phyloP scores from a whole-genome alignment of 2,113 vertebrate genomes.

The Nesogale talazaci region DNA sequence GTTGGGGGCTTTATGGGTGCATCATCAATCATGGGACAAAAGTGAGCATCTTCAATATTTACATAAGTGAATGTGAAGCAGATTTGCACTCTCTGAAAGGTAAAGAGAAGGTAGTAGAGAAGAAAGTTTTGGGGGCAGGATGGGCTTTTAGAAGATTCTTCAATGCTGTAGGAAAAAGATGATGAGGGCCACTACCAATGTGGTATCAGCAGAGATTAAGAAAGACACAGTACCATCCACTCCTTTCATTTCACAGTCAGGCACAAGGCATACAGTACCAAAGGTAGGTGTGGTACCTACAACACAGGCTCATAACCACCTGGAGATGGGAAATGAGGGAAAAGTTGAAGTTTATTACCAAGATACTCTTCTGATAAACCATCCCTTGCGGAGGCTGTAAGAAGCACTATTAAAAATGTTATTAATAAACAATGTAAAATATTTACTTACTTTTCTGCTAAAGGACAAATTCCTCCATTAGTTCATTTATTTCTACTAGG shows the following conservation, averaged over 20 bases:
- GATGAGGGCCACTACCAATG: too few relatives aligned
- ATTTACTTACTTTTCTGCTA: not conserved
- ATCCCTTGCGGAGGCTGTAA: rapidly evolving
- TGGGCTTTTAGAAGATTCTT: not conserved
- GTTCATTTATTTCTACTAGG: not conserved
- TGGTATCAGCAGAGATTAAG: too few relatives aligned
- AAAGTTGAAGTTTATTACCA: not conserved
- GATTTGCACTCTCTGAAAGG: not conserved
- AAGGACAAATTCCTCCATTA: not conserved
- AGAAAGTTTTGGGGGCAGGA: not conserved
- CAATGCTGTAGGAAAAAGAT: not conserved
- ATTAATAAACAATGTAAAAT: not conserved
- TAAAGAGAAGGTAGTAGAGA: not conserved
- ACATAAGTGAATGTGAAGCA: too few relatives aligned
- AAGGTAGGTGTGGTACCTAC: not conserved
- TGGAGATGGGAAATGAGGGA: not conserved
- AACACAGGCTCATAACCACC: not conserved
- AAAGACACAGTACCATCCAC: not conserved
- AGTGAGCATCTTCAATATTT: too few relatives aligned
- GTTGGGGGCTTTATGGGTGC: too few relatives aligned
- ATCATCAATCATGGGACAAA: too few relatives aligned
- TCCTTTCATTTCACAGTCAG: not conserved
- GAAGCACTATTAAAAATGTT: not conserved
- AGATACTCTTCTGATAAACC: not conserved
- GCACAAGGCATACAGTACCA: not conserved